Percentiles rank a stretch among this genome's conserved stretches.
Conservation (phyloP, 2,888 invertebrate genomes). For the Pollenia angustigena region DNA sequence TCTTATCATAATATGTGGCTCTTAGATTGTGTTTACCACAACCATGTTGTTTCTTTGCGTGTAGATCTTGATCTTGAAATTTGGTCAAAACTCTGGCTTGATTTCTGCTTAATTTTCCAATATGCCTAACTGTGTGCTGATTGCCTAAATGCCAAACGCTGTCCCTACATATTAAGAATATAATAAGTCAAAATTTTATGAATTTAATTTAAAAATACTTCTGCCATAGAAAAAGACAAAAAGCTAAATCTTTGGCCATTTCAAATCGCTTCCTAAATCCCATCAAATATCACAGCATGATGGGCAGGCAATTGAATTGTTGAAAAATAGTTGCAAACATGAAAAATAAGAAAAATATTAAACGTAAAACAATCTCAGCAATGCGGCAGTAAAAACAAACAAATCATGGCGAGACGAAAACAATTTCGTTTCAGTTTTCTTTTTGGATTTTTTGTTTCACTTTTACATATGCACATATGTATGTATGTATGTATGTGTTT, state of each 20-base stretch:
- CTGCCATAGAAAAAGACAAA: neutral
- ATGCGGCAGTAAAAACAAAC: conserved; percentile 67
- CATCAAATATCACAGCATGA: conserved; percentile 32
- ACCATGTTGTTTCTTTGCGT: no score
- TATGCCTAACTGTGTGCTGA: neutral
- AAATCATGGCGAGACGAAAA: conserved; percentile 63
- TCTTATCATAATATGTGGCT: no score
- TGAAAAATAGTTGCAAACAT: neutral
- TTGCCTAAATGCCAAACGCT: conserved; percentile 25
- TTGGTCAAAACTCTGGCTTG: no score
- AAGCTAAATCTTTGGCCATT: conserved; percentile 20
- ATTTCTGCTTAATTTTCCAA: no score
- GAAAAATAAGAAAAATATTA: conserved; percentile 3
- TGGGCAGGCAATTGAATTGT: conserved; percentile 35
- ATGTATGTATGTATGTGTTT: neutral
- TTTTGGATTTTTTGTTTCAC: no score
- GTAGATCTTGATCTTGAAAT: no score
- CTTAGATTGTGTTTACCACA: no score
- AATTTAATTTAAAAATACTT: conserved; percentile 25
- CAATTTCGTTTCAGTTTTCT: conserved; percentile 23
- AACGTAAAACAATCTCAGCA: conserved; percentile 57
- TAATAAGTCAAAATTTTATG: neutral
- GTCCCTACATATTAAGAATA: neutral
- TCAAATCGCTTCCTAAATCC: conserved; percentile 12
- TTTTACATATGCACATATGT: no score